Base-by-base conservation (phyloP, 2,888 invertebrate genomes). In the Galerucella calmariensis region DNA sequence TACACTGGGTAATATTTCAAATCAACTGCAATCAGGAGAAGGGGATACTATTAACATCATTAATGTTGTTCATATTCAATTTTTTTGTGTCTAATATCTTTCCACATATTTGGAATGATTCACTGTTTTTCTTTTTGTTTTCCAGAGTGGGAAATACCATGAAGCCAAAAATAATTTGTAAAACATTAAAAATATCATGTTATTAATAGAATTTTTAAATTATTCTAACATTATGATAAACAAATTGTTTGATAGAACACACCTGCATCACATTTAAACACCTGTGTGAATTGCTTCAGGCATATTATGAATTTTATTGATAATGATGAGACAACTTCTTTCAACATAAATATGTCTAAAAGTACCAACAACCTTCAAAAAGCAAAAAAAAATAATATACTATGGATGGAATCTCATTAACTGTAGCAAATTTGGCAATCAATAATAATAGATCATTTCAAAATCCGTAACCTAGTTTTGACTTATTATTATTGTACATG, bases 181-280 rank as follows among this genome's bases (percentile, higher is more conserved):
- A 27, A 3, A 5, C 3, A 4, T 27, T 27, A 27, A 27, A 35
- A 2, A 35, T 35, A 35, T 35, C 35, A 35, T 8, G 6, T 35
- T 35, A 35, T 35, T 48, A 1, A 48, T 48, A 48, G 14, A 48
- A 48, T 48, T 11, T 48, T 48, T 11, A 16, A 16, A 56, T 16
- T 16, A 56, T 56, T 6, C 1, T 6, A 56, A 56, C 16, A 53
- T 53, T n/a, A 56, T 9, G 20, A 16, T 56, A 56, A 56, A 8
- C 10, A 56, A 1, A 14, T 56, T 56, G 56, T 56, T 56, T 20
- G 56, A 56, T 56, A 16, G 9, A 16, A 35, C 35, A 35, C 61
- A 61, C 61, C 61, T 61, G 61, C n/a, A 61, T 61, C 27, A 35
- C 27, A 35, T 61, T 61, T 14, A 35, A 61, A 35, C 61, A 61